phyloP scores from a whole-genome alignment of 2,113 vertebrate genomes.

The Neotoma lepida region DNA sequence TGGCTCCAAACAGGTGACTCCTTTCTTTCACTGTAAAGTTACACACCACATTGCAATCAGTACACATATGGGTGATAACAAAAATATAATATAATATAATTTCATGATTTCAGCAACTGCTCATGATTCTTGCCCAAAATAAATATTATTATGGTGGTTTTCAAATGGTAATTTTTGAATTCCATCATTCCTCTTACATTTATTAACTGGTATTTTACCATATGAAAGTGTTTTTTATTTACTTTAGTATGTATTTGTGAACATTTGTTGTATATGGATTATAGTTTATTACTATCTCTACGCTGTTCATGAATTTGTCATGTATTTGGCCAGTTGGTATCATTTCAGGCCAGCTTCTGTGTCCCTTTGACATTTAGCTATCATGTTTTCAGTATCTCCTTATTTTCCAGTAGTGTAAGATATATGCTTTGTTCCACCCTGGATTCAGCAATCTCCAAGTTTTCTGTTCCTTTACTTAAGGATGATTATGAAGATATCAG shows the following conservation, averaged over 20 bases:
- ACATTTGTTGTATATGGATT: neutral
- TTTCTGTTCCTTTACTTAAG: neutral
- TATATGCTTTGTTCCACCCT: neutral
- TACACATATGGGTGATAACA: too few relatives aligned
- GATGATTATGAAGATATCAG: neutral
- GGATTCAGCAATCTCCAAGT: neutral
- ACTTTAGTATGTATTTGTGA: neutral
- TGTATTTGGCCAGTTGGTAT: neutral
- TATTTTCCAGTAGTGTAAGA: neutral
- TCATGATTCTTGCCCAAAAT: neutral
- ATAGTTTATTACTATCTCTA: neutral
- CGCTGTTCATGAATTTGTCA: neutral
- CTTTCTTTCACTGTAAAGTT: neutral
- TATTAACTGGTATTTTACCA: neutral
- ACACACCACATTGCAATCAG: neutral
- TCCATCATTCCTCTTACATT: neutral
- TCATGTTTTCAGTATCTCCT: neutral
- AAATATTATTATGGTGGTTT: neutral
- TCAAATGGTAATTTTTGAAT: conserved; percentile 5
- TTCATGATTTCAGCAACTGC: neutral
- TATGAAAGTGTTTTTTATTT: neutral
- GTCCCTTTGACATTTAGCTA: neutral
- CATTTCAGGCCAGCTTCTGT: neutral
- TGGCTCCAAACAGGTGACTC: neutral
- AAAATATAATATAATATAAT: too few relatives aligned